phyloP scores from a whole-genome alignment of 1,140 invertebrate species.

The Zaprionus davidi region DNA sequence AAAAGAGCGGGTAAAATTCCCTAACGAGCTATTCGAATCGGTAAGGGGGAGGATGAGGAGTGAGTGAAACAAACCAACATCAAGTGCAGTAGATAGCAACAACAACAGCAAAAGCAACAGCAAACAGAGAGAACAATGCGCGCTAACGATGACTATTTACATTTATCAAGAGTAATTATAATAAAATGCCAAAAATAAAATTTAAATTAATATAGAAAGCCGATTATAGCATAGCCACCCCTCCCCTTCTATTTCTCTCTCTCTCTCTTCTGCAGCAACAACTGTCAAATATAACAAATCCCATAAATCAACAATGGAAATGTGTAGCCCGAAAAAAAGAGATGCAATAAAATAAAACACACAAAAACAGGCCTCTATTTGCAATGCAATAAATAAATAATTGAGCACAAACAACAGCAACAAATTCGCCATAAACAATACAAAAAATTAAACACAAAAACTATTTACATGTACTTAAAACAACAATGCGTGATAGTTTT shows the following conservation, averaged over 20 bases:
- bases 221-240: slow-evolving; percentile 69
- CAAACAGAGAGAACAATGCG: slow-evolving; percentile 44
- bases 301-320: slow-evolving; percentile 80
- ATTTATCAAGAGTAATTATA: slow-evolving; percentile 84
- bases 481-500: slow-evolving; percentile 16
- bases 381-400: slow-evolving; percentile 46
- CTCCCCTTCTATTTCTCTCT: slow-evolving; percentile 15
- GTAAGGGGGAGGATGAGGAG: neutral
- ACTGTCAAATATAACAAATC: slow-evolving; percentile 80
- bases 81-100: slow-evolving; percentile 63
- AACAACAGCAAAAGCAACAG: slow-evolving; percentile 39
- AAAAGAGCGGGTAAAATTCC: slow-evolving; percentile 38
- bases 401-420: slow-evolving; percentile 45
- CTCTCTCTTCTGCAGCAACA: slow-evolving; percentile 17
- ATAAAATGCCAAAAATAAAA: slow-evolving; percentile 83
- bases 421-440: slow-evolving; percentile 27
- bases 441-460: neutral
- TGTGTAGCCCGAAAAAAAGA: slow-evolving; percentile 39
- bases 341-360: slow-evolving; percentile 35
- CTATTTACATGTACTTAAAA: slow-evolving; percentile 38
- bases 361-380: slow-evolving; percentile 38
- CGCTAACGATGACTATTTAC: slow-evolving; percentile 77
- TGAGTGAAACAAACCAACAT: slow-evolving; percentile 53
- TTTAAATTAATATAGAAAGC: slow-evolving; percentile 84
- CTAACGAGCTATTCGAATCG: slow-evolving; percentile 43